These are phyloP conservation scores for Carterocephalus palaemon DNA, from an alignment of 2,888 invertebrate genomes.

Conservation along the genomic window DNA sequence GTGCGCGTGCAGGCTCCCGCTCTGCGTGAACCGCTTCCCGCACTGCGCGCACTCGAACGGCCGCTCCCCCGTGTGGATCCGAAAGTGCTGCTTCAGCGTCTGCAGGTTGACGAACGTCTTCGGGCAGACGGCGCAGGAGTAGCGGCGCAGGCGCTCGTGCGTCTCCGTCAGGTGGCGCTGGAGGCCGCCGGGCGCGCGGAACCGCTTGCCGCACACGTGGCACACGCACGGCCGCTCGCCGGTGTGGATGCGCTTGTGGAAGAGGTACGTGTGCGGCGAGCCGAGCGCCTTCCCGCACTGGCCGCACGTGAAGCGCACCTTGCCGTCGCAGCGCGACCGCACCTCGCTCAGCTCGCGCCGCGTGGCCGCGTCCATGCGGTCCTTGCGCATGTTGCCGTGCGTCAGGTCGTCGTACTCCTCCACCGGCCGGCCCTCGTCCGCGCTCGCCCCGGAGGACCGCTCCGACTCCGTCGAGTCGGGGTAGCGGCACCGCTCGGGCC, in stretches of 20 bases:
- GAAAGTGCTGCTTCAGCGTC: conserved; percentile 78
- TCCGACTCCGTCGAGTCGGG: conserved; percentile 47
- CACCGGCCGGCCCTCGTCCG: conserved; percentile 31
- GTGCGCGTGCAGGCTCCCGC: conserved; percentile 82
- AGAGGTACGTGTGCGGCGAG: conserved; percentile 80
- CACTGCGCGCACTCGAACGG: conserved; percentile 79
- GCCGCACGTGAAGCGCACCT: conserved; percentile 76
- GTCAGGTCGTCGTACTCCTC: conserved; percentile 59
- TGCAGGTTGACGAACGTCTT: conserved; percentile 80
- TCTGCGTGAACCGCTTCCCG: conserved; percentile 82
- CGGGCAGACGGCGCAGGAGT: conserved; percentile 75
- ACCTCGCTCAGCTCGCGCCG: conserved; percentile 50
- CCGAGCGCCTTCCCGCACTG: conserved; percentile 79
- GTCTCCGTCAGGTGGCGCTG: conserved; percentile 81
- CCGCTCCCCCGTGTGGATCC: conserved; percentile 80
- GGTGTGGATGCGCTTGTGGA: conserved; percentile 82
- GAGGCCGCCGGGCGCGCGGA: conserved; percentile 81
- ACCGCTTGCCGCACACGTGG: conserved; percentile 82
- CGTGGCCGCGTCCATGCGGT: conserved; percentile 54
- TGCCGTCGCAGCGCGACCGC: conserved; percentile 66
- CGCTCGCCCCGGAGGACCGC: conserved; percentile 35
- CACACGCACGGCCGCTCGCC: conserved; percentile 83
- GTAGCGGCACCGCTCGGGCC: conserved; percentile 28
- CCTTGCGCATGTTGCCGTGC: conserved; percentile 55
- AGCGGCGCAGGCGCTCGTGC: conserved; percentile 80